Conservation (phyloP, 2,797 vertebrate genomes). For the Urophycis tenuis region DNA sequence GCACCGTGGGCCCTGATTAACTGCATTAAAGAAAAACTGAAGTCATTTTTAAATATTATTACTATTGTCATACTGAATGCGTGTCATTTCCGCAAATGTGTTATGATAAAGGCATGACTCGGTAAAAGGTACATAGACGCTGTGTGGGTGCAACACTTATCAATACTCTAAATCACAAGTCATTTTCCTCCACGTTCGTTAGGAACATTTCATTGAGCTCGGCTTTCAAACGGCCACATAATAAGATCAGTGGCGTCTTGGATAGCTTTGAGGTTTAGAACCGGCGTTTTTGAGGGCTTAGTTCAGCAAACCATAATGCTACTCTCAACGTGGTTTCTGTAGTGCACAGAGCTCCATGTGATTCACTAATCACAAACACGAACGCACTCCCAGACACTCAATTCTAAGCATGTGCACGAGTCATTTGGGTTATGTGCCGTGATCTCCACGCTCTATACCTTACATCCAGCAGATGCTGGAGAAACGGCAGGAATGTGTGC, state of each 20-base stretch:
- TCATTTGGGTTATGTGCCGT: constrained; percentile 19
- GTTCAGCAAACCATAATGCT: constrained; percentile 41
- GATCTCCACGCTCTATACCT: constrained; percentile 29
- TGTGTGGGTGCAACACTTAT: constrained; percentile 17
- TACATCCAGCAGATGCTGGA: constrained; percentile 24
- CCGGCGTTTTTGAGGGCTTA: constrained; percentile 39
- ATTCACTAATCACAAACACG: constrained; percentile 47
- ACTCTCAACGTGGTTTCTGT: constrained; percentile 44
- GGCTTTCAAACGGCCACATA: constrained; percentile 39
- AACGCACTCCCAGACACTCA: constrained; percentile 44
- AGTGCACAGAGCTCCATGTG: constrained; percentile 52
- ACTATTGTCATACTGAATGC: too few relatives aligned
- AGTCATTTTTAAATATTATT: neutral
- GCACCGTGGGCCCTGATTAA: neutral
- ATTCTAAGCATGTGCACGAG: constrained; percentile 37
- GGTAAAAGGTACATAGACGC: constrained; percentile 12
- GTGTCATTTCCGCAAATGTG: neutral
- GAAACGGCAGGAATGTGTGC: constrained; percentile 8
- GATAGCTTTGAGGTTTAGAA: constrained; percentile 42
- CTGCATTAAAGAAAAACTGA: neutral
- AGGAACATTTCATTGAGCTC: constrained; percentile 28
- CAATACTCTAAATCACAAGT: constrained; percentile 9
- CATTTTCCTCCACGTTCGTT: constrained; percentile 12
- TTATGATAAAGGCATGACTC: neutral
- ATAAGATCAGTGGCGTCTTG: constrained; percentile 55